These are phyloP conservation scores for Phyllopteryx taeniolatus DNA, from an alignment of 2,113 vertebrate species.

Conservation along the genomic window DNA sequence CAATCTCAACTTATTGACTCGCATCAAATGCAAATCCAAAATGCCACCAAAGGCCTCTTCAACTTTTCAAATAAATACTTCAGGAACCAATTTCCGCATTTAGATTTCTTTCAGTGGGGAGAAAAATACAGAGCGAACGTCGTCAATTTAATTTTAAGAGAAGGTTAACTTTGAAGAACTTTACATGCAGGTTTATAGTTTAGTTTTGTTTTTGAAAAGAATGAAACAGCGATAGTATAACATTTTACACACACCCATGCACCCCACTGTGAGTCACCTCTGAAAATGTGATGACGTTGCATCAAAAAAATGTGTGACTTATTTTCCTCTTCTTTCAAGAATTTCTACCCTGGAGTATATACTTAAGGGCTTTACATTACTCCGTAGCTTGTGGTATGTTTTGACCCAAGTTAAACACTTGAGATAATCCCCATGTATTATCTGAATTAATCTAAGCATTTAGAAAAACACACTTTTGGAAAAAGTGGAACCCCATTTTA, in stretches of 20 bases:
- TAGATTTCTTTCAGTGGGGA: constrained; percentile 6
- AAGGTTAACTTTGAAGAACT: constrained; percentile 23
- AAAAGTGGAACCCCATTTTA: not conserved
- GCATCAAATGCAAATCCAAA: not conserved
- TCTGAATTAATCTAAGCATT: not conserved
- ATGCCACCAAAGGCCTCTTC: not conserved
- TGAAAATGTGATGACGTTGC: constrained; percentile 2
- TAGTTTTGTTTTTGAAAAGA: not conserved
- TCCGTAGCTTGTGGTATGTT: constrained; percentile 6
- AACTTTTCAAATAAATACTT: not conserved
- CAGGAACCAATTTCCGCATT: not conserved
- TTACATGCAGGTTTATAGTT: not conserved
- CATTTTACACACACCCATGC: not conserved
- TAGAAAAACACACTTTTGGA: not conserved
- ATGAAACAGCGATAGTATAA: not conserved
- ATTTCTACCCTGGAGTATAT: constrained; percentile 1
- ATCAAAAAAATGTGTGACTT: constrained; percentile 21
- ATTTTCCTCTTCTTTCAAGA: constrained; percentile 33
- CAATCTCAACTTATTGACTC: not conserved
- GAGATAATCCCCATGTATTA: not conserved
- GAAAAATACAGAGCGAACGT: constrained; percentile 11
- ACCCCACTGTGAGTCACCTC: constrained; percentile 4
- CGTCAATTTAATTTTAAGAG: constrained; percentile 12
- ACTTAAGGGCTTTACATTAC: constrained; percentile 15
- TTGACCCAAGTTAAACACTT: not conserved